Percentiles rank a stretch among this genome's conserved stretches.
phyloP scores from a whole-genome alignment of 1,140 invertebrate species.

The Lucilia sericata region DNA sequence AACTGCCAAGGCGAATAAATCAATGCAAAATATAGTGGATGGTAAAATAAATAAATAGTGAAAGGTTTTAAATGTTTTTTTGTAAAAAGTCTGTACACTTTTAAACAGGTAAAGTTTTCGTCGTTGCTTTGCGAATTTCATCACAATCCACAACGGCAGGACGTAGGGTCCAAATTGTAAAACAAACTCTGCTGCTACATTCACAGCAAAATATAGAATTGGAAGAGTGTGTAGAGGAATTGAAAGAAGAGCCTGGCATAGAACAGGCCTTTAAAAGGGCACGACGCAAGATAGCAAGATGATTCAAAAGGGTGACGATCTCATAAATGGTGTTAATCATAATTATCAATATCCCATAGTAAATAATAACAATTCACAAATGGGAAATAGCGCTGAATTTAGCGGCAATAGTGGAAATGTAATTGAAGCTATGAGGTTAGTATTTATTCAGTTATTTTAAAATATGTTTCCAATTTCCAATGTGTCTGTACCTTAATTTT shows the following conservation, averaged over 20 bases:
- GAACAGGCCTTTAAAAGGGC: conserved; percentile 10
- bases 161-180: neutral
- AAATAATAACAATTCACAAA: conserved; percentile 5
- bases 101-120: conserved; percentile 38
- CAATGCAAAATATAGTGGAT: conserved; percentile 36
- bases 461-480: neutral
- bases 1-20: conserved; percentile 9
- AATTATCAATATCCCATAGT: conserved; percentile 1
- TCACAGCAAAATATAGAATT: neutral
- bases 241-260: neutral
- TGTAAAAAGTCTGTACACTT: neutral
- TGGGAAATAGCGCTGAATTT: neutral
- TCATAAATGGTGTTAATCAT: neutral
- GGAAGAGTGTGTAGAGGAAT: neutral
- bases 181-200: neutral
- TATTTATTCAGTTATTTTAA: neutral
- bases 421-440: neutral
- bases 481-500: neutral
- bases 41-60: neutral
- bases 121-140: conserved; percentile 47
- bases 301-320: conserved; percentile 34
- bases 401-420: neutral
- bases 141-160: conserved; percentile 46
- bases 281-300: conserved; percentile 28
- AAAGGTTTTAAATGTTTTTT: neutral